Evolutionary conservation across 2,797 vertebrate species (phyloP), one percentile per base, ranked within the genome.

Genomic region (Acipenser oxyrinchus): DNA sequence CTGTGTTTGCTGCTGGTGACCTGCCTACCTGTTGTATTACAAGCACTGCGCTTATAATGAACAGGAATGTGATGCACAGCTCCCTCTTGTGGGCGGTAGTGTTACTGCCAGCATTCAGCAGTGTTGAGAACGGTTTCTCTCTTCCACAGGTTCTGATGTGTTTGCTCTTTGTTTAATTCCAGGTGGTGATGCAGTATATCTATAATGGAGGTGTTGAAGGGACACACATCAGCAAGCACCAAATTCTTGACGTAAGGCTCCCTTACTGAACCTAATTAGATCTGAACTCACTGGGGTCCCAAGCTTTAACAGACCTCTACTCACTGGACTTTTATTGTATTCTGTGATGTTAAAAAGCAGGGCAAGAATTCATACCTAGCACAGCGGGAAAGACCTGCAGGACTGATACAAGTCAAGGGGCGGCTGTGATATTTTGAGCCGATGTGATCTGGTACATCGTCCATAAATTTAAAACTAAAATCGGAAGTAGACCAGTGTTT

Each of bases 171-270:
- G 11, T 58, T 50, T 13, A 9, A 10, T 12, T 48, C 9, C 67
- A 69, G 67, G 18, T 49, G 6, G 6, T 69, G 15, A n/a, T 60
- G 11, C 67, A 64, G 52, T 59, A 64, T 12, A 57, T 69, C 48
- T 64, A 64, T 49, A 57, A 50, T 6, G 67, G 67, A 49, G 62
- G 62, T 4, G 57, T 49, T 18, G 67, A 64, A 18, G 18, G 51
- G 11, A 18, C 59, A 7, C 7, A 60, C 7, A 64, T 69, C 48
- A 51, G 55, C 57, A 58, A 59, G 57, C 60, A 8, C 6, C 51
- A 59, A 12, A 53, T 18, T 11, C 55, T 69, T 37, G 48, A 69
- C 62, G 67, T 69, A 64, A 67, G 60, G 1, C 60, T 3, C 13
- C 51, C 49, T 10, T 15, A 37, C 3, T 37, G 37, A 37, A 37